These are phyloP conservation scores for Suncus etruscus DNA, from an alignment of 2,113 vertebrate species.

Conservation along the genomic window DNA sequence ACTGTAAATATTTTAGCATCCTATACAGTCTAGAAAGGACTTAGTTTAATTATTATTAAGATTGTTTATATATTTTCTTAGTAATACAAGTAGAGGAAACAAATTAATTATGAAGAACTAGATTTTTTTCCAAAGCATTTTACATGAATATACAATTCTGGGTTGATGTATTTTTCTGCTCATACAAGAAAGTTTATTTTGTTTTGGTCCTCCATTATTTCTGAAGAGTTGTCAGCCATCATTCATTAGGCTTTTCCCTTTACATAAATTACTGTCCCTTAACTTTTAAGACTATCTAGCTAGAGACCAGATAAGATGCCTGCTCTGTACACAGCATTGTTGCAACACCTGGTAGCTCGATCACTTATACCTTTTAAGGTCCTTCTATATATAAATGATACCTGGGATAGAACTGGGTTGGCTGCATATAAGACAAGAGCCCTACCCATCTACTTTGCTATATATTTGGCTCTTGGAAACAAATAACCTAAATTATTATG, in stretches of 20 bases:
- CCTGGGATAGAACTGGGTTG: no score
- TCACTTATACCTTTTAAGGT: no score
- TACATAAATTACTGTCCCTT: constrained; percentile 16
- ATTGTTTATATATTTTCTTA: constrained; percentile 20
- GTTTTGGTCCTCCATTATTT: constrained; percentile 38
- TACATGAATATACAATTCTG: constrained; percentile 40
- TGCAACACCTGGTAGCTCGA: no score
- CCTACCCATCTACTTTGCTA: no score
- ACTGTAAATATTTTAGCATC: not conserved
- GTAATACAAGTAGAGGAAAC: constrained; percentile 39
- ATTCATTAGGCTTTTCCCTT: not conserved
- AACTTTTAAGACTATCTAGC: no score
- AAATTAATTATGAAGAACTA: constrained; percentile 27
- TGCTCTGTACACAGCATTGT: no score
- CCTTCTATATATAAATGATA: no score
- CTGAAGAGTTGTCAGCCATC: not conserved
- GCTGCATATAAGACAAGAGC: no score
- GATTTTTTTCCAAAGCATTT: constrained; percentile 34
- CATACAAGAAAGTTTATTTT: constrained; percentile 30
- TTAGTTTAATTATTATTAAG: not conserved
- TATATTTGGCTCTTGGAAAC: no score
- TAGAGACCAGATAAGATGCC: no score
- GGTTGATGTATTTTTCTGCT: constrained; percentile 47
- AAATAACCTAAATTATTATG: no score
- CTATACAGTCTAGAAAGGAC: not conserved